phyloP scores from a whole-genome alignment of 2,888 invertebrate genomes.

The Dichetophora obliterata region DNA sequence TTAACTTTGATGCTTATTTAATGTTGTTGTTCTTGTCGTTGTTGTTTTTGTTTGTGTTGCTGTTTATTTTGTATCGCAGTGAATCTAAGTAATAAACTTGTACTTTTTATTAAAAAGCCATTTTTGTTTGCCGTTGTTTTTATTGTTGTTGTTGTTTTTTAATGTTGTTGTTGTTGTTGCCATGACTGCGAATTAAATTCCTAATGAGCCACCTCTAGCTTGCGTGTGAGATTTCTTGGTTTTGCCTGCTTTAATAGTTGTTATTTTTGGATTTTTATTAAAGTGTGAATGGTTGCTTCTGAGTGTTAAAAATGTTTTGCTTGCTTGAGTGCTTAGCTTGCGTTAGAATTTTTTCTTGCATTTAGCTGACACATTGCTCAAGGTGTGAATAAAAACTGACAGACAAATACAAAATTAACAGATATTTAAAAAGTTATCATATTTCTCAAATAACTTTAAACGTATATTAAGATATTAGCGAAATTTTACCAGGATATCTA shows the following conservation, averaged over 20 bases:
- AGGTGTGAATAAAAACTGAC: too few species aligned
- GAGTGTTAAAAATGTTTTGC: not conserved
- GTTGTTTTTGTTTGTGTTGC: not conserved
- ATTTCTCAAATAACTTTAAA: too few species aligned
- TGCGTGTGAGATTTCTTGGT: not conserved
- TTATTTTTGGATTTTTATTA: not conserved
- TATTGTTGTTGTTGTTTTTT: not conserved
- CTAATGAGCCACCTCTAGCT: not conserved
- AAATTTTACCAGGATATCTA: too few species aligned
- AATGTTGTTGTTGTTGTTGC: not conserved
- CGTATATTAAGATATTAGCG: too few species aligned
- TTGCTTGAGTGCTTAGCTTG: not conserved
- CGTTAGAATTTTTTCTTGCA: not conserved
- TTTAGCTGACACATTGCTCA: too few species aligned
- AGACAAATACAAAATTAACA: too few species aligned
- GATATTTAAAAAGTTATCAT: too few species aligned
- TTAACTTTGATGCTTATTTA: too few species aligned
- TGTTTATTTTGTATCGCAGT: not conserved
- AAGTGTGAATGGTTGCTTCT: not conserved
- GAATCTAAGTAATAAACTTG: not conserved
- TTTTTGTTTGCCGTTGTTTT: not conserved
- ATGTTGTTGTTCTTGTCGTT: not conserved
- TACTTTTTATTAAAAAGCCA: not conserved
- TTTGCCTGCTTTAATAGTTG: not conserved
- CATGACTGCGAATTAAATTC: not conserved